Evolutionary conservation across 2,113 vertebrate genomes (phyloP).

Genomic region (Cyanistes caeruleus): DNA sequence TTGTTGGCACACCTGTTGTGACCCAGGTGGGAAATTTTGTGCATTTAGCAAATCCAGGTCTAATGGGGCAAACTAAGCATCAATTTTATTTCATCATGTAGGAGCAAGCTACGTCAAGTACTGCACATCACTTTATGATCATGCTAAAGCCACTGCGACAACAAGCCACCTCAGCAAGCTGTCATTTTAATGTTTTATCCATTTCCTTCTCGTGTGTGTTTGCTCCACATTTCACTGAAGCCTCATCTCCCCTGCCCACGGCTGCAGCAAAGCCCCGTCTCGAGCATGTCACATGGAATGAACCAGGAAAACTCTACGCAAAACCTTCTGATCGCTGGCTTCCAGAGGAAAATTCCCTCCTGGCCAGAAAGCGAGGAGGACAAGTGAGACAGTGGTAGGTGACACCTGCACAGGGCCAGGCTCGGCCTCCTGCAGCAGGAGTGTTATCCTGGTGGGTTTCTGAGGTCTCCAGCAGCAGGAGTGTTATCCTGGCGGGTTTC

Average conservation of each 20-base stretch:
- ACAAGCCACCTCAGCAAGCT: slow-evolving; percentile 66
- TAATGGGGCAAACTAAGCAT: neutral
- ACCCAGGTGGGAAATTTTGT: neutral
- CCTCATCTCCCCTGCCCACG: slow-evolving; percentile 24
- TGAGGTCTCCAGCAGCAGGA: neutral
- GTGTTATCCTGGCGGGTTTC: neutral
- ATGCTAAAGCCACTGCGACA: neutral
- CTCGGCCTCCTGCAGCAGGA: too few relatives aligned
- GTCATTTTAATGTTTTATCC: slow-evolving; percentile 45
- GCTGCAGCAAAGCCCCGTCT: slow-evolving; percentile 48
- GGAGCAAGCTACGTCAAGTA: neutral
- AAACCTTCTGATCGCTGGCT: neutral
- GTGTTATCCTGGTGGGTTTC: too few relatives aligned
- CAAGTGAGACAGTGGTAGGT: neutral
- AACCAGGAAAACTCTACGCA: slow-evolving; percentile 34
- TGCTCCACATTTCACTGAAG: slow-evolving; percentile 55
- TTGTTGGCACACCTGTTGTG: slow-evolving; percentile 42
- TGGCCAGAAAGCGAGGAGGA: neutral
- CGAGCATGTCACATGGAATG: slow-evolving; percentile 18
- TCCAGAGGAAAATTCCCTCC: neutral
- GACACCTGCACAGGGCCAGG: neutral
- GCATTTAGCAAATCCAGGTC: slow-evolving; percentile 1
- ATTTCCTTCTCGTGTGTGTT: neutral
- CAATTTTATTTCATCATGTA: neutral
- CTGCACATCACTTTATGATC: neutral